Evolutionary conservation across 2,888 invertebrate species (phyloP), one percentile per base, ranked within the genome.

Genomic region (Noctua janthina): DNA sequence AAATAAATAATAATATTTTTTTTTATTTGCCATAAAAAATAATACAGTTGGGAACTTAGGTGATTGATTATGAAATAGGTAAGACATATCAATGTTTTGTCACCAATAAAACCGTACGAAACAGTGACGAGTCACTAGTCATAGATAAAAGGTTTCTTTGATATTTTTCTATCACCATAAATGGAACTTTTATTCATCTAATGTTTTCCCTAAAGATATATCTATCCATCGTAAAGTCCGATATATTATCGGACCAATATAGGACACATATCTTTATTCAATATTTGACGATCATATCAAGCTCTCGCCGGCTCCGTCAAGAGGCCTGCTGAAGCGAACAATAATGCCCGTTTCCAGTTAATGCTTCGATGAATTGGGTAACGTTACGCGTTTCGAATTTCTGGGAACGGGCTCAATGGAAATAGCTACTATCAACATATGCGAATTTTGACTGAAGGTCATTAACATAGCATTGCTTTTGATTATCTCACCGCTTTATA

Each of bases 311-410:
- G 89, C 91, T 90, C 90, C 90, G 91, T 92, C 91, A 92, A 91
- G 92, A 92, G 91, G 91, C 88, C 91, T 91, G 91, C 90, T 90
- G 93, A 91, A 92, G 93, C 92, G 94, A 92, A 92, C 94, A 95
- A 94, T 95, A 94, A 94, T 92, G 91, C 93, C 91, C 91, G 91
- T 93, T 95, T 94, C 93, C 94, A 94, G 91, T 95, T 93, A 94
- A 94, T 94, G 94, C 94, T 94, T 86, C 93, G 88, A 92, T 94
- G 93, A 91, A 92, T 94, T 91, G 92, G 91, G 92, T 88, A 91
- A 90, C 90, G 89, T 88, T 88, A 86, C 86, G 83, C 90, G 89
- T 91, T 91, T 91, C 90, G 91, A 92, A 93, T 92, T 91, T 92
- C 89, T 87, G 91, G 90, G 87, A 89, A 91, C 92, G 92, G 89